Percentiles rank a stretch among this genome's conserved stretches.
phyloP scores from a whole-genome alignment of 1,140 invertebrate species.

The Penaeus japonicus region DNA sequence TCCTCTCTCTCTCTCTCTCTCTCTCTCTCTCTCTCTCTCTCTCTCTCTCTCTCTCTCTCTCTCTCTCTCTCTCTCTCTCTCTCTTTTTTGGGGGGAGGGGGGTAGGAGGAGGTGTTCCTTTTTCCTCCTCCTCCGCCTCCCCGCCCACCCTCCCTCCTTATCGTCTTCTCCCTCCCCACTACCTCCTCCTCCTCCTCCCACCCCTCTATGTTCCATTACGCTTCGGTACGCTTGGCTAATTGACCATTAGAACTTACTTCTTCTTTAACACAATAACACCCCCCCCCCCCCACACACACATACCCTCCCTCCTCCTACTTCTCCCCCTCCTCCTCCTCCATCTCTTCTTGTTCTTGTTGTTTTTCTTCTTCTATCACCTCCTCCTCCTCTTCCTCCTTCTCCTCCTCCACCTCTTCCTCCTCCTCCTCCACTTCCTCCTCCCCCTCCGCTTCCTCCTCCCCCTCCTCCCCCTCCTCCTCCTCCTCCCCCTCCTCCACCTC shows the following conservation, averaged over 20 bases:
- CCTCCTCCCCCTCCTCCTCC: no score
- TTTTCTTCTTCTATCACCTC: background rate
- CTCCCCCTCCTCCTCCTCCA: background rate
- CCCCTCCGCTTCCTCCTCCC: background rate
- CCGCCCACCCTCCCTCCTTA: background rate
- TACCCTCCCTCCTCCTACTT: background rate
- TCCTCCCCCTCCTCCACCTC: background rate
- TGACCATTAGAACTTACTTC: background rate
- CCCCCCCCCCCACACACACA: background rate
- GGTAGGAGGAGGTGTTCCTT: background rate
- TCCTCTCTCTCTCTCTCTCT: no score
- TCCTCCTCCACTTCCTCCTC: background rate
- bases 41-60: slow-evolving; percentile 20
- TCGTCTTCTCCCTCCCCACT: no score
- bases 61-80: slow-evolving; percentile 20
- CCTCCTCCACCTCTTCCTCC: background rate
- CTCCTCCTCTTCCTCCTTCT: background rate
- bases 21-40: slow-evolving; percentile 20
- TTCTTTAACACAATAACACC: no score
- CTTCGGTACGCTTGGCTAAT: no score
- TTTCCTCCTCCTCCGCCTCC: background rate
- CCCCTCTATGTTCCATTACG: no score
- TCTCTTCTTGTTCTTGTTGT: background rate
- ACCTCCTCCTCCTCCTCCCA: no score
- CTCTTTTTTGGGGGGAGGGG: background rate